Conservation (phyloP, 2,113 vertebrate species). For the Philantomba maxwellii region DNA sequence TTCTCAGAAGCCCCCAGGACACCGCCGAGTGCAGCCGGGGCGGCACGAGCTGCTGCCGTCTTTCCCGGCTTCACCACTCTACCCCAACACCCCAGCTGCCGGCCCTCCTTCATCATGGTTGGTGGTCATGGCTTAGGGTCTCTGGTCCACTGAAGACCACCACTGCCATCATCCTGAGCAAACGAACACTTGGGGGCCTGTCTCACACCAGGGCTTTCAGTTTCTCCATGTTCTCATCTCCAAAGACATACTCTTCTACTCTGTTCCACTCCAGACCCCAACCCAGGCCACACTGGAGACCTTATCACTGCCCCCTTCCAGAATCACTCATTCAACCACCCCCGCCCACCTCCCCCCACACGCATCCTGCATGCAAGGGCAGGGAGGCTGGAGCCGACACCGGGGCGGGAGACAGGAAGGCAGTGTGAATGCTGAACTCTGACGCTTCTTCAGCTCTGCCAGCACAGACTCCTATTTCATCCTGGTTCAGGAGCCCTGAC, state of each 20-base stretch:
- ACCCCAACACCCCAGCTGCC: neutral
- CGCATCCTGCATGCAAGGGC: fast-evolving
- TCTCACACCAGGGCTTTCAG: neutral
- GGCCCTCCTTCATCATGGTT: neutral
- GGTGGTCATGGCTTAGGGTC: neutral
- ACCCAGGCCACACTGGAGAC: neutral
- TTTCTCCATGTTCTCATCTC: neutral
- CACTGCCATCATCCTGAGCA: no score
- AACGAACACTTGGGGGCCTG: no score
- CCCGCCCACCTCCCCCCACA: neutral
- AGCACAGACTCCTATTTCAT: neutral
- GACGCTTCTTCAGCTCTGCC: neutral
- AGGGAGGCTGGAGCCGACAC: neutral
- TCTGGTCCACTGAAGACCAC: neutral
- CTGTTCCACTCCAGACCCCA: neutral
- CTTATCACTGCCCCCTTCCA: neutral
- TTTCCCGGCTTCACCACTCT: neutral
- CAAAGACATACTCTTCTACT: neutral
- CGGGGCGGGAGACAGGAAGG: neutral
- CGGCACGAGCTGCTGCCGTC: neutral
- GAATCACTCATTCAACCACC: neutral
- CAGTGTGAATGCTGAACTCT: neutral
- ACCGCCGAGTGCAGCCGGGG: fast-evolving
- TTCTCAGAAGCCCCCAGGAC: neutral
- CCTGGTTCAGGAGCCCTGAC: neutral